Percentiles rank a stretch among this genome's conserved stretches.
phyloP scores from a whole-genome alignment of 2,888 invertebrate species.

The Athripsodes cinereus region DNA sequence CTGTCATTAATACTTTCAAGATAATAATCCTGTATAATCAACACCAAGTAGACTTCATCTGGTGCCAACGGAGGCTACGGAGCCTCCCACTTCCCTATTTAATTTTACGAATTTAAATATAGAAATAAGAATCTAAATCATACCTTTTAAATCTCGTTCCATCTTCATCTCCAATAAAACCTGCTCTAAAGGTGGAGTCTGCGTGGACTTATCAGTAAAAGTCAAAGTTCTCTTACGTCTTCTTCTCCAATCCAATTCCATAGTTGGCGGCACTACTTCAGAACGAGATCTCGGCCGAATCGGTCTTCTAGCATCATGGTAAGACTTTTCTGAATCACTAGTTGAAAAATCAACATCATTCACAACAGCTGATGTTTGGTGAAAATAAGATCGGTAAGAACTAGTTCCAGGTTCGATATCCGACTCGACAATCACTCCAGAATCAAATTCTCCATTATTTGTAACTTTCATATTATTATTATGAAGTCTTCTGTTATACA shows the following conservation, averaged over 20 bases:
- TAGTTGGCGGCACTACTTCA: conserved; percentile 3
- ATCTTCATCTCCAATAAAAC: conserved; percentile 23
- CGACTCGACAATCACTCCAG: conserved; percentile 13
- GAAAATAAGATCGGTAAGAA: neutral
- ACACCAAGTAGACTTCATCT: too few species aligned
- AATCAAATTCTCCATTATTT: neutral
- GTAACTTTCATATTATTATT: too few species aligned
- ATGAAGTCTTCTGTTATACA: neutral
- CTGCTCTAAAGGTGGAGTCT: conserved; percentile 25
- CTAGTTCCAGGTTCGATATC: neutral
- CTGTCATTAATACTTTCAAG: too few species aligned
- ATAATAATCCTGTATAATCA: too few species aligned
- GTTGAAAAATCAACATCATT: conserved; percentile 3
- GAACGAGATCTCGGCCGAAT: conserved; percentile 5
- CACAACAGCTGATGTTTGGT: neutral
- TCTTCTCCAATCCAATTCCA: neutral
- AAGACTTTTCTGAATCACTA: conserved; percentile 7
- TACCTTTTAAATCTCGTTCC: conserved; percentile 15
- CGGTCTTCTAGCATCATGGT: neutral
- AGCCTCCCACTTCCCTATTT: too few species aligned
- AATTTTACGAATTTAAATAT: neutral
- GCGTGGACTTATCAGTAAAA: conserved; percentile 10
- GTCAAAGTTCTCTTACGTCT: neutral
- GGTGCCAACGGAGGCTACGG: too few species aligned
- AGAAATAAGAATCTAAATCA: neutral